Base-by-base conservation (phyloP, 1,140 invertebrate genomes). In the Drosophila nigrodunni region DNA sequence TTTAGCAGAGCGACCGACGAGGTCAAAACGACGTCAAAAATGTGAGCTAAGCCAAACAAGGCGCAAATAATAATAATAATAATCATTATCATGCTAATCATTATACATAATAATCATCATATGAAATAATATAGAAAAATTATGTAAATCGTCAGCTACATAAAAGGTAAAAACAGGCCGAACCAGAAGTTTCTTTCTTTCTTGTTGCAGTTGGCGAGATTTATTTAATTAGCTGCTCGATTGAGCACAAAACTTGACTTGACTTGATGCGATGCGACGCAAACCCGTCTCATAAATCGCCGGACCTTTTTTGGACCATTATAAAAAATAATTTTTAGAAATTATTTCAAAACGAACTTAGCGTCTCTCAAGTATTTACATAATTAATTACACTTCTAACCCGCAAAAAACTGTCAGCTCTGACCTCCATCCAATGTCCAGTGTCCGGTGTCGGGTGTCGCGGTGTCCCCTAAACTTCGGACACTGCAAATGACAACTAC, bases 41-140 rank as follows among this genome's bases (percentile, higher is more conserved):
- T 67, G 47, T 69, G 55, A 46, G 25, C 55, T 47, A 11, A 58
- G 43, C 80, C 18, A 79, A 83, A 83, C 66, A 79, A 83, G 68
- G 77, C 76, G 46, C 67, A 73, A 77, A 66, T 47, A 77, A 60
- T 60, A 55, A 57, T 58, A 77, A 76, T 55, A 21, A 65, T 65
- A 60, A 69, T 58, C 52, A 66, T 73, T 71, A 61, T 58, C 52
- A 66, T 73, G 71, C 57, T 65, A 58, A 52, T 58, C 52, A 60
- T 62, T 61, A 87, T 79, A 76, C 80, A 73, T 57, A 69, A 80
- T 88, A 83, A 83, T 80, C 73, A 80, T 67, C 71, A 71, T 76
- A 79, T 80, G 77, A 72, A 89, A 83, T 88, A 89, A 83, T 88
- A 83, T 75, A 77, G 62, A 75, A 82, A 83, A 77, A 88, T 87